Base-by-base conservation (phyloP, 2,888 invertebrate genomes). In the Ischnus inquisitorius region DNA sequence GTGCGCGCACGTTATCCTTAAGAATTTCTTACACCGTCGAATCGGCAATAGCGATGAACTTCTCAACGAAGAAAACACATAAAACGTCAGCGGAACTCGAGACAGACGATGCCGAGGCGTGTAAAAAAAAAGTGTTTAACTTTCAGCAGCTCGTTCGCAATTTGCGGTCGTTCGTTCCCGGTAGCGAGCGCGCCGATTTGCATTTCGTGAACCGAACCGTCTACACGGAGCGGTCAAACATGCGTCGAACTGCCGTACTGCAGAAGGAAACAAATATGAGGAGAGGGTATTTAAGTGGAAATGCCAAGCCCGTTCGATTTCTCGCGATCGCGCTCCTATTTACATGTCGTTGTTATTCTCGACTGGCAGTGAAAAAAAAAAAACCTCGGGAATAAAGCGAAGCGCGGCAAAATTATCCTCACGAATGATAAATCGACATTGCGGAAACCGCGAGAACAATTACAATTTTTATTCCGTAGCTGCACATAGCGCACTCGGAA, bases 231-330 rank as follows among this genome's bases (percentile, higher is more conserved):
- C 60, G 25, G 25, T 28, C 25, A 28, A 25, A 2, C 14, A 5
- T 25, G 60, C 22, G 28, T 14, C 12, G 28, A 28, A n/a, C 25
- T 60, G n/a, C 60, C 6, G 60, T 14, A 12, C 28, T 5, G 60
- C 14, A n/a, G 12, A 28, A 28, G 14, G 25, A 60, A 28, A 60
- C 60, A 14, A 25, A 5, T 2, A 28, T 25, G 5, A 3, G 12
- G 25, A 10, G 57, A 25, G 48, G 34, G 25, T 41, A 16, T 51
- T 67, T 43, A 62, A 41, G 41, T 60, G 80, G 67, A 75, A 80
- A 74, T 74, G 48, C 80, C 80, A 74, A 80, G 74, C 60, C 74
- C 12, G 60, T 67, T 12, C n/a, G 41, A 65, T 67, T 79, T 79
- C 65, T 72, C 57, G 79, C 43, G 54, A 48, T n/a, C 34, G 65